Percentiles rank a stretch among this genome's conserved stretches.
These are phyloP conservation scores for Lacerta viridis DNA, from an alignment of 2,797 vertebrate species.

Conservation along the genomic window DNA sequence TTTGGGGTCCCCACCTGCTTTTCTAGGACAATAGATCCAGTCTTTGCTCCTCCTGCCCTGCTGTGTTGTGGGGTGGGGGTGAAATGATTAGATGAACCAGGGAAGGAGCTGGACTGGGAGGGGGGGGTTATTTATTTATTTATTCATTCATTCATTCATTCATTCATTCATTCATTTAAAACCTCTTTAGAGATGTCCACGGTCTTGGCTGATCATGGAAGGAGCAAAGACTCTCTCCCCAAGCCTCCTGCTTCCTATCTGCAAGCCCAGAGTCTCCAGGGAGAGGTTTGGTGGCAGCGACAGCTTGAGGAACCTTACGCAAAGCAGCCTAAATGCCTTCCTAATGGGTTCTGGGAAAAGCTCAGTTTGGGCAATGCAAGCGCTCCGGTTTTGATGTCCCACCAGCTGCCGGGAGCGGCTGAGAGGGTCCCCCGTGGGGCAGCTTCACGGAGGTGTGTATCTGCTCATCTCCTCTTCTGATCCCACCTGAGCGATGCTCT, in stretches of 20 bases:
- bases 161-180: not conserved
- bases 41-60: not conserved
- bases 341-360: not conserved
- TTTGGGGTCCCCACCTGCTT: not conserved
- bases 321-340: not conserved
- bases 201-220: not conserved
- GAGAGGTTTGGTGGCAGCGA: not conserved
- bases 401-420: not conserved
- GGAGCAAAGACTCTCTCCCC: not conserved
- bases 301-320: too few relatives aligned
- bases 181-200: not conserved
- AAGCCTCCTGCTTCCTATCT: not conserved
- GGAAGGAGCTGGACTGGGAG: not conserved
- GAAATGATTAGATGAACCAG: not conserved
- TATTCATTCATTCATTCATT: too few relatives aligned
- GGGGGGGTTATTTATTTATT: not conserved
- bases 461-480: not conserved
- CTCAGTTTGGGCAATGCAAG: not conserved
- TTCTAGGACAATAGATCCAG: not conserved
- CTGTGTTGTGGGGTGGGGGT: not conserved
- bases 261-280: not conserved
- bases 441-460: rapidly evolving
- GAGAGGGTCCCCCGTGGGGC: rapidly evolving
- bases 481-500: not conserved
- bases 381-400: not conserved